These are phyloP conservation scores for Nannobrachium achirus DNA, from an alignment of 2,113 vertebrate species.

Conservation along the genomic window DNA sequence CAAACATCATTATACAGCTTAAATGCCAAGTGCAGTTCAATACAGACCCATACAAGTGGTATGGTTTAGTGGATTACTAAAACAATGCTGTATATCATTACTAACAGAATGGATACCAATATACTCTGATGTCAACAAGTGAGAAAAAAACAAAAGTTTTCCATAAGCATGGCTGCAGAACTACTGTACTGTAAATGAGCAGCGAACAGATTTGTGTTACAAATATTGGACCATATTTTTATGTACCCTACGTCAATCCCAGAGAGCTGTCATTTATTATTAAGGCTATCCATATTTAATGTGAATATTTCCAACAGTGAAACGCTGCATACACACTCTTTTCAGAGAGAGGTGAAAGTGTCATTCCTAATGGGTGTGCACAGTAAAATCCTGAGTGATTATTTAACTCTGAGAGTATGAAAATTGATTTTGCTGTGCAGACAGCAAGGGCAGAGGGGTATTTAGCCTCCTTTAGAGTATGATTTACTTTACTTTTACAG, in stretches of 20 bases:
- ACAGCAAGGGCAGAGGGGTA: too few relatives aligned
- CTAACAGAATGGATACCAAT: constrained; percentile 9
- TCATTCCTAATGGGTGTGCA: constrained; percentile 37
- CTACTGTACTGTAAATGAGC: background rate
- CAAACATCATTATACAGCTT: constrained; percentile 11
- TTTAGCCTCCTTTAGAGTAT: too few relatives aligned
- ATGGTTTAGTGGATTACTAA: constrained; percentile 18
- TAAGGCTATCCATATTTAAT: constrained; percentile 77
- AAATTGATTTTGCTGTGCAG: too few relatives aligned
- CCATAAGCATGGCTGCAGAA: constrained; percentile 21
- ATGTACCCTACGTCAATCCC: constrained; percentile 36
- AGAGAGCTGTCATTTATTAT: constrained; percentile 65
- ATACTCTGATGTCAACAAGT: constrained; percentile 14
- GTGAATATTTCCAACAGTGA: constrained; percentile 48
- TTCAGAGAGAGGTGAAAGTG: constrained; percentile 47
- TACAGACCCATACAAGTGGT: constrained; percentile 5
- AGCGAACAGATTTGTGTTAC: constrained; percentile 39
- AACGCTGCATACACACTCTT: constrained; percentile 56
- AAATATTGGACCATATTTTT: constrained; percentile 27
- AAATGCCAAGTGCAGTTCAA: constrained; percentile 26
- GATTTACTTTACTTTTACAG: too few relatives aligned
- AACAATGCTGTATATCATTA: background rate
- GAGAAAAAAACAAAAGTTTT: constrained; percentile 9
- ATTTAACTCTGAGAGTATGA: too few relatives aligned
- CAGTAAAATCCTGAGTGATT: background rate